phyloP scores from a whole-genome alignment of 1,140 invertebrate genomes.

The Ceratina calcarata region DNA sequence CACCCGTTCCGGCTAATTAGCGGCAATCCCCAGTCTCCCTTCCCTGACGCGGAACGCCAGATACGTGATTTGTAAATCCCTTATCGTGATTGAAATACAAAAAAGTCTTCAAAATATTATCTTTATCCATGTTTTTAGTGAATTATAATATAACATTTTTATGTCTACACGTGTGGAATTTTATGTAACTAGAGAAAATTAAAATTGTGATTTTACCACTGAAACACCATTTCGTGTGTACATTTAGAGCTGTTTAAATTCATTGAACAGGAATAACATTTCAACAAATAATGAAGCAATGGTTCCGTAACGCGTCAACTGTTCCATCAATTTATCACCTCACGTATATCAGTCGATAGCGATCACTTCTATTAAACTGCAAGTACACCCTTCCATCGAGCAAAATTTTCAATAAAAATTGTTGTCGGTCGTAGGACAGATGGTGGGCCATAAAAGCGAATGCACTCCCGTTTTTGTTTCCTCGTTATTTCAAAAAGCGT shows the following conservation, averaged over 20 bases:
- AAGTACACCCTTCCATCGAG: neutral
- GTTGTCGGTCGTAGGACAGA: slow-evolving; percentile 38
- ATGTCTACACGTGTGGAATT: too few species aligned
- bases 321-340: neutral
- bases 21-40: neutral
- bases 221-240: too few species aligned
- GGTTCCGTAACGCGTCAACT: neutral
- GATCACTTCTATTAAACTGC: slow-evolving; percentile 1
- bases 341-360: too few species aligned
- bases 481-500: slow-evolving; percentile 73
- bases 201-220: too few species aligned
- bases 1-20: neutral
- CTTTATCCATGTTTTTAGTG: too few species aligned
- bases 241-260: too few species aligned
- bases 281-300: neutral
- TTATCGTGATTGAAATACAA: too few species aligned
- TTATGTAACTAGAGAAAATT: too few species aligned
- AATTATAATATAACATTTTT: too few species aligned
- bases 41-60: neutral
- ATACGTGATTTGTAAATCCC: neutral
- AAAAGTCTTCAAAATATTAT: too few species aligned
- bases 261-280: neutral
- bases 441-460: slow-evolving; percentile 59
- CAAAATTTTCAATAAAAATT: slow-evolving; percentile 43
- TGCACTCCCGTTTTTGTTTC: slow-evolving; percentile 64